Evolutionary conservation across 2,113 vertebrate species (phyloP).

Genomic region (Zosterops hypoxanthus): DNA sequence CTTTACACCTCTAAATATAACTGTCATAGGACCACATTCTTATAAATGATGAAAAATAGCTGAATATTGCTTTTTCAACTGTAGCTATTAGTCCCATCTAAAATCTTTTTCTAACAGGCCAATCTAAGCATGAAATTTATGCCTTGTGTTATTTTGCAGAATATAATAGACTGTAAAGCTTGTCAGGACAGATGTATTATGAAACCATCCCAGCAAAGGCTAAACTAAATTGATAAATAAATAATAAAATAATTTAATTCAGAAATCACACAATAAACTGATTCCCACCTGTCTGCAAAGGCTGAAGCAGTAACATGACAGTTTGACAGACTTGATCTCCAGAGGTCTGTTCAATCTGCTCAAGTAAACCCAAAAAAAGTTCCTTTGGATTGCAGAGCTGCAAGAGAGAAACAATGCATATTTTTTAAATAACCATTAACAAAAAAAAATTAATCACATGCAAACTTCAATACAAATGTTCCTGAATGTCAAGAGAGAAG

Average conservation of each 20-base stretch:
- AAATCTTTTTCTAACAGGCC: not conserved
- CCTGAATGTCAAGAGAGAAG: not conserved
- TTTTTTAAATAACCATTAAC: not conserved
- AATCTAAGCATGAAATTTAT: not conserved
- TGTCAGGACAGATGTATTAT: not conserved
- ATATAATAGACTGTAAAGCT: not conserved
- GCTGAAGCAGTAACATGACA: slow-evolving; percentile 84
- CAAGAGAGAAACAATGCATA: not conserved
- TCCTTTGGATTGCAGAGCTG: slow-evolving; percentile 95
- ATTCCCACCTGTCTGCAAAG: slow-evolving; percentile 88
- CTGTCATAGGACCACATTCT: not conserved
- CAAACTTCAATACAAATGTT: not conserved
- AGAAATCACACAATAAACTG: not conserved
- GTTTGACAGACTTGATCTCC: slow-evolving; percentile 79
- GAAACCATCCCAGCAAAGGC: not conserved
- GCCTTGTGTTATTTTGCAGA: not conserved
- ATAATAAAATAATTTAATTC: not conserved
- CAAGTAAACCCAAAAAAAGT: slow-evolving; percentile 91
- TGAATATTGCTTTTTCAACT: not conserved
- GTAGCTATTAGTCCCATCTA: not conserved
- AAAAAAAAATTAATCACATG: not conserved
- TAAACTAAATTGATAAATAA: not conserved
- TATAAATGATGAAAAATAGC: not conserved
- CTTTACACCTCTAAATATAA: not conserved
- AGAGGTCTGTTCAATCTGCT: slow-evolving; percentile 90